phyloP scores from a whole-genome alignment of 2,797 vertebrate species.

The Sebastes hubbsi region DNA sequence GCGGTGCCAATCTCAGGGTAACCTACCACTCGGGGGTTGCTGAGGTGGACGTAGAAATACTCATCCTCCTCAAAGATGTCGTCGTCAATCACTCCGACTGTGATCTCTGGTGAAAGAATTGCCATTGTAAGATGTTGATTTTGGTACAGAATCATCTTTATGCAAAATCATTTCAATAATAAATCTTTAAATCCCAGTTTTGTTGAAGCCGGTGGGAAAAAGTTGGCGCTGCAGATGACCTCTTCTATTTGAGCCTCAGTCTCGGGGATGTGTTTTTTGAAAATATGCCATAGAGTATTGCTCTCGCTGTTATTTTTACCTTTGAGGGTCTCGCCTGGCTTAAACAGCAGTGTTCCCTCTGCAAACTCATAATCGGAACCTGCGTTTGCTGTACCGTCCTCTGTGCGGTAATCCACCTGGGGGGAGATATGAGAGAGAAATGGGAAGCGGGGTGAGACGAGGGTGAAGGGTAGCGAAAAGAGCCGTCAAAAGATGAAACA shows the following conservation, averaged over 20 bases:
- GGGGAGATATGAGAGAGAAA: slow-evolving; percentile 14
- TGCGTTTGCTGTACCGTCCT: slow-evolving; percentile 88
- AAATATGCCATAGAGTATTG: slow-evolving; percentile 30
- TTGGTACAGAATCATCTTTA: not conserved
- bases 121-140: not conserved
- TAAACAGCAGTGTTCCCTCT: slow-evolving; percentile 86
- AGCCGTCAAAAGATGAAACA: slow-evolving; percentile 32
- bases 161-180: not conserved
- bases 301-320: slow-evolving; percentile 50
- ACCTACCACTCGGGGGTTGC: slow-evolving; percentile 81
- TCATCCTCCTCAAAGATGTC: slow-evolving; percentile 91
- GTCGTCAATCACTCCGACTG: slow-evolving; percentile 88
- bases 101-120: slow-evolving; percentile 71
- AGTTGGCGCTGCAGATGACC: not conserved
- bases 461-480: not conserved
- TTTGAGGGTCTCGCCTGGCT: slow-evolving; percentile 85
- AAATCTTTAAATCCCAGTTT: not conserved
- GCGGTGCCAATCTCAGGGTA: slow-evolving; percentile 74
- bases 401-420: slow-evolving; percentile 88
- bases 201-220: not conserved
- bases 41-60: slow-evolving; percentile 88
- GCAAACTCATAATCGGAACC: slow-evolving; percentile 90
- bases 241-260: slow-evolving; percentile 18
- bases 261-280: slow-evolving; percentile 20
- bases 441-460: not conserved